Conservation (phyloP, 2,888 invertebrate species). For the Mayetiola destructor region DNA sequence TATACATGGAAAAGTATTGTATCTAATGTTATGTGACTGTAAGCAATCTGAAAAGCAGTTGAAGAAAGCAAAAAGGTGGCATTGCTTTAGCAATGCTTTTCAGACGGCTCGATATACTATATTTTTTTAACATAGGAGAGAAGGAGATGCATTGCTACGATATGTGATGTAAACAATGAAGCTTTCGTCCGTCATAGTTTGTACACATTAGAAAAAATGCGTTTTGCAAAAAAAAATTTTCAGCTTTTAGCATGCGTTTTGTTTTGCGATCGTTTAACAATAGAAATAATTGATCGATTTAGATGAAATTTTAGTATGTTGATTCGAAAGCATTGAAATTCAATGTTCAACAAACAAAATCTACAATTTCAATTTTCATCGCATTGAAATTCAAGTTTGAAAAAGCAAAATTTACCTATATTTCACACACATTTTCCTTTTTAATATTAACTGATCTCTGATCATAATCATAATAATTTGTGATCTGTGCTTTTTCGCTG, state of each 20-base stretch:
- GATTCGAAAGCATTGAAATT: neutral
- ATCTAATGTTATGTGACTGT: neutral
- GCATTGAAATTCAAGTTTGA: slow-evolving; percentile 11
- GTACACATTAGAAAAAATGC: neutral
- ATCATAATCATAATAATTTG: slow-evolving; percentile 3
- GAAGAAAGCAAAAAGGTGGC: neutral
- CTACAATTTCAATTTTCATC: neutral
- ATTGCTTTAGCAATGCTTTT: neutral
- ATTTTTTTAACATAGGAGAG: neutral
- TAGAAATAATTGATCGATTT: neutral
- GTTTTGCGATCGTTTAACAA: neutral
- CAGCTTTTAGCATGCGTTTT: neutral
- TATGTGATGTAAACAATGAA: neutral
- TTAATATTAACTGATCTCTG: slow-evolving; percentile 2
- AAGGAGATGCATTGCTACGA: neutral
- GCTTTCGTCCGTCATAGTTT: neutral
- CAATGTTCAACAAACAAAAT: neutral
- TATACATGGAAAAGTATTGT: neutral
- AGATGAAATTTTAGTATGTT: neutral
- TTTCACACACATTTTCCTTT: neutral
- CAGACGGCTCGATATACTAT: neutral
- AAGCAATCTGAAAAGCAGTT: neutral
- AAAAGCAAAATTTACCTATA: slow-evolving; percentile 9
- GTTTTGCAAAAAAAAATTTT: neutral
- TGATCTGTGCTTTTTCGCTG: neutral